Percentiles rank a stretch among this genome's conserved stretches.
Conservation (phyloP, 2,888 invertebrate species). For the Drosophila lacicola region DNA sequence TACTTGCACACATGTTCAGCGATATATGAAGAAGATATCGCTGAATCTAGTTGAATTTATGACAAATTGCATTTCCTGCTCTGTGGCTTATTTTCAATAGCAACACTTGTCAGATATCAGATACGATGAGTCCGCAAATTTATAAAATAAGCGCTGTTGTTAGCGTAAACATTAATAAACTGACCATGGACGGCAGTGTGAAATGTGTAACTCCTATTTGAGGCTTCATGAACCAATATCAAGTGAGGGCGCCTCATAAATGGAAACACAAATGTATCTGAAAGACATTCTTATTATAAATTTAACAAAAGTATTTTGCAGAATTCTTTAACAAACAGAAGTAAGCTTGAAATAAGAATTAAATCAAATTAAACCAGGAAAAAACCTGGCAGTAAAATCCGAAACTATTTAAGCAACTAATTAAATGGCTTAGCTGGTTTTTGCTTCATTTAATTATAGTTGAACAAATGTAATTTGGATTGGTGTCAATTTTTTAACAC, state of each 20-base stretch:
- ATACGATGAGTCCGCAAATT: slow-evolving; percentile 23
- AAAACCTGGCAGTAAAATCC: neutral
- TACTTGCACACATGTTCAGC: neutral
- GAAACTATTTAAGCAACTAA: neutral
- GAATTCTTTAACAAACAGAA: too few species aligned
- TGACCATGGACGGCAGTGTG: neutral
- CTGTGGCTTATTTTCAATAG: slow-evolving; percentile 9
- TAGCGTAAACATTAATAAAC: neutral
- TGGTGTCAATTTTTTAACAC: slow-evolving; percentile 15
- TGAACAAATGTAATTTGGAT: slow-evolving; percentile 14
- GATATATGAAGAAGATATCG: neutral
- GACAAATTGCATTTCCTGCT: slow-evolving; percentile 47
- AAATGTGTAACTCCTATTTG: too few species aligned
- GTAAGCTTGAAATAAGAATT: too few species aligned
- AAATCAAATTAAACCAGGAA: too few species aligned
- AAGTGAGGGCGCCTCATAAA: too few species aligned
- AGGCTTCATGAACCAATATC: too few species aligned
- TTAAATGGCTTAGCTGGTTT: neutral
- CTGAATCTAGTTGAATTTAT: slow-evolving; percentile 20
- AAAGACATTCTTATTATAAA: too few species aligned
- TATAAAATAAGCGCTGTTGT: slow-evolving; percentile 5
- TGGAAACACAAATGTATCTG: too few species aligned
- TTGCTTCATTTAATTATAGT: slow-evolving; percentile 12
- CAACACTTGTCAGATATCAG: slow-evolving; percentile 5
- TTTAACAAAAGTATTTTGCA: too few species aligned